These are phyloP conservation scores for Ypsolopha scabrella DNA, from an alignment of 2,888 invertebrate genomes.

Conservation along the genomic window DNA sequence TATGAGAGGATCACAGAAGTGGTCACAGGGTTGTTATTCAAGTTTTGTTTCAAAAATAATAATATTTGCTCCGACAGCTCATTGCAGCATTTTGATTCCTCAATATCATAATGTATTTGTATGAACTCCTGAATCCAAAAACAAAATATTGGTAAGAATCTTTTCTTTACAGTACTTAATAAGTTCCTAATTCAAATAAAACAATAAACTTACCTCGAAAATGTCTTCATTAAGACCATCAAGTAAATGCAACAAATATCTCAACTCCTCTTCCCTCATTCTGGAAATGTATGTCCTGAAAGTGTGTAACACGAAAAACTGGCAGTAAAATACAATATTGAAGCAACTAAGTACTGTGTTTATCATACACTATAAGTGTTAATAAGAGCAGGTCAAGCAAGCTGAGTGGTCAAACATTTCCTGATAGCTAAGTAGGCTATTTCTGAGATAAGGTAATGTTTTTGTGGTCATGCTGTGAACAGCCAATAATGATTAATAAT, in stretches of 20 bases:
- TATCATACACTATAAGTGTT: background rate
- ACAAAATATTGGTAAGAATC: background rate
- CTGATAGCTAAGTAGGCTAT: background rate
- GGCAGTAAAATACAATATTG: background rate
- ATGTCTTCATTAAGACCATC: slow-evolving; percentile 42
- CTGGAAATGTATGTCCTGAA: slow-evolving; percentile 10
- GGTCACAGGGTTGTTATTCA: slow-evolving; percentile 54
- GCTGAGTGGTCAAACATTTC: background rate
- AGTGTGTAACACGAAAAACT: background rate
- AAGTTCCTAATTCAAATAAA: too few relatives aligned
- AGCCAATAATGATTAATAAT: too few relatives aligned
- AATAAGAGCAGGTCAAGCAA: background rate
- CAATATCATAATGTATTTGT: slow-evolving; percentile 36
- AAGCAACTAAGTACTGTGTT: background rate
- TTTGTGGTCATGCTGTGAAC: too few relatives aligned
- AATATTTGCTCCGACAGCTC: slow-evolving; percentile 35
- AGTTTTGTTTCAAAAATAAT: slow-evolving; percentile 50
- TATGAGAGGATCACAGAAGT: slow-evolving; percentile 36
- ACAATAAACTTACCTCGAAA: slow-evolving; percentile 36
- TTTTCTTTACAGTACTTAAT: too few relatives aligned
- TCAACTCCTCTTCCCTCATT: slow-evolving; percentile 57
- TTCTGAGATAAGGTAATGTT: background rate
- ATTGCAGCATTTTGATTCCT: slow-evolving; percentile 34
- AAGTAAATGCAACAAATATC: slow-evolving; percentile 48
- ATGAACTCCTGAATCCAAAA: slow-evolving; percentile 41